A percentile compares a stretch with the other conserved stretches of the same genome.
Conservation (phyloP, 2,113 vertebrate species). For the Pygoscelis antarcticus region DNA sequence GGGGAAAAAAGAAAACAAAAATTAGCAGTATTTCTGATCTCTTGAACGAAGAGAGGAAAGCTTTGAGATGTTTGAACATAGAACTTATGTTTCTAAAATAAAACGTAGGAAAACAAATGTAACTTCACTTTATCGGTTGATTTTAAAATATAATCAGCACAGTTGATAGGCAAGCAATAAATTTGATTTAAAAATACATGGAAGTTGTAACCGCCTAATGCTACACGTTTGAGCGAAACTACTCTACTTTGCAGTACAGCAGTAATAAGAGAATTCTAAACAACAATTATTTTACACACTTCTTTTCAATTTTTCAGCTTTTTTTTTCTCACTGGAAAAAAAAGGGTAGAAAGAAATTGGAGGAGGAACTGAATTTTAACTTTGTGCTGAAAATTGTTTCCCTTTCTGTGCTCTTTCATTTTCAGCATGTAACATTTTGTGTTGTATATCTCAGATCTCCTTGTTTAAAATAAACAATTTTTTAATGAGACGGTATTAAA, state of each 20-base stretch:
- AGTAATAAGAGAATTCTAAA: background rate
- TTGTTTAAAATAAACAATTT: slow-evolving; percentile 13
- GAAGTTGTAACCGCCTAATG: background rate
- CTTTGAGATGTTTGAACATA: background rate
- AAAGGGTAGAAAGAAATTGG: background rate
- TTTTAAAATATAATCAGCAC: background rate
- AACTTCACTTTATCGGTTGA: background rate
- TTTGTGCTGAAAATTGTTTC: background rate
- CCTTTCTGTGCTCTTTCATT: background rate
- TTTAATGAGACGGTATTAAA: slow-evolving; percentile 19
- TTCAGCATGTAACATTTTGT: background rate
- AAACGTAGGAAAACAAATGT: background rate
- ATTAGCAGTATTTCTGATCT: background rate
- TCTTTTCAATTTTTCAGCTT: background rate
- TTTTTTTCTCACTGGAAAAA: background rate
- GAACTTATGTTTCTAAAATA: background rate
- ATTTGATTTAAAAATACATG: background rate
- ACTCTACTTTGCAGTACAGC: background rate
- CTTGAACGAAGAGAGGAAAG: background rate
- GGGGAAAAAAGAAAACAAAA: background rate
- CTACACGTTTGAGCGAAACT: background rate
- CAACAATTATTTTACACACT: background rate
- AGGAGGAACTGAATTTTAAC: background rate
- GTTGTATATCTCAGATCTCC: background rate
- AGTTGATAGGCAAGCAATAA: background rate